These are phyloP conservation scores for Chorisops tibialis DNA, from an alignment of 2,888 invertebrate genomes.

Conservation along the genomic window DNA sequence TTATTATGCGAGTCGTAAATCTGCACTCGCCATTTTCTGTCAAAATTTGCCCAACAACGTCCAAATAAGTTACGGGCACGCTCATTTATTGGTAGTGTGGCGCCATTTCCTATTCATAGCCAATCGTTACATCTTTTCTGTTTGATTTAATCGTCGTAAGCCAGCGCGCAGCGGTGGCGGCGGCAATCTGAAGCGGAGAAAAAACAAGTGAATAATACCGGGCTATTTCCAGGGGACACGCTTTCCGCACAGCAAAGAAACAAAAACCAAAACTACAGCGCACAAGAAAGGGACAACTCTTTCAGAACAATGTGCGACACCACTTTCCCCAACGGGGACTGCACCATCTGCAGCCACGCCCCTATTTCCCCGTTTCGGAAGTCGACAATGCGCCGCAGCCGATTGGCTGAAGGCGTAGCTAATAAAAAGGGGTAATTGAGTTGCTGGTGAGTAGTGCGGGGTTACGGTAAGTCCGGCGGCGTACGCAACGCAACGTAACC, in stretches of 20 bases:
- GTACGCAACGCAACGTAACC: background rate
- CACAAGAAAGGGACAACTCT: too few species aligned
- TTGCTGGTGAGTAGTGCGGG: background rate
- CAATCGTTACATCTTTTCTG: constrained; percentile 10
- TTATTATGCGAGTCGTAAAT: too few species aligned
- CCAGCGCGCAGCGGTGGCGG: background rate
- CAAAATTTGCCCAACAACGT: too few species aligned
- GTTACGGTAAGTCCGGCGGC: background rate
- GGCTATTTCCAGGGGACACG: too few species aligned
- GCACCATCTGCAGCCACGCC: background rate
- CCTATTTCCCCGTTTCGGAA: constrained; percentile 9
- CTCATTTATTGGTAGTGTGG: background rate
- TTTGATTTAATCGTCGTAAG: constrained; percentile 6
- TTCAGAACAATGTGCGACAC: too few species aligned
- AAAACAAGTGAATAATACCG: background rate
- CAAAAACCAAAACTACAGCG: too few species aligned
- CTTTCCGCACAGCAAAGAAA: too few species aligned
- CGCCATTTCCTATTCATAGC: constrained; percentile 12
- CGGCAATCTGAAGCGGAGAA: background rate
- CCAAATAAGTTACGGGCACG: too few species aligned
- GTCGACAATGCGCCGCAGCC: background rate
- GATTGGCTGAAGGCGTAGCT: background rate
- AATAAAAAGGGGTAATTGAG: background rate
- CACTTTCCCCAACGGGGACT: too few species aligned
- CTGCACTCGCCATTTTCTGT: too few species aligned